Percentiles rank a stretch among this genome's conserved stretches.
Conservation (phyloP, 1,140 invertebrate genomes). For the Reticulitermes speratus region DNA sequence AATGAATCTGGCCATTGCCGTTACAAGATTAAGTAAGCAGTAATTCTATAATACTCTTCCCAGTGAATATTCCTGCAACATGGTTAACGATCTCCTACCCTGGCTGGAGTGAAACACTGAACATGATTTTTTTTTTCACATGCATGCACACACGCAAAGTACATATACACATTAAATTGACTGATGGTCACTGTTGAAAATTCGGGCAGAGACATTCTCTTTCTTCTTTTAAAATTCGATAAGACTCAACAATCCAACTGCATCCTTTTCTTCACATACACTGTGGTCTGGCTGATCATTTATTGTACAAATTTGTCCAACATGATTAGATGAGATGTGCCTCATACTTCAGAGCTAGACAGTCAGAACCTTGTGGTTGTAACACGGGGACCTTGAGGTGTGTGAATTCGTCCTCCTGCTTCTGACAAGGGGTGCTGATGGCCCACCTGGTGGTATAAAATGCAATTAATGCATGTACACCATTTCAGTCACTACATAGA, state of each 20-base stretch:
- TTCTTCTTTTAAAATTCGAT: neutral
- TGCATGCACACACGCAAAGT: neutral
- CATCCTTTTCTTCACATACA: neutral
- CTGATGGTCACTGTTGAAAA: neutral
- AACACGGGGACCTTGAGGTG: conserved; percentile 22
- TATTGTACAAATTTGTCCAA: neutral
- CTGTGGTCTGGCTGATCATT: neutral
- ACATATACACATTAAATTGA: conserved; percentile 10
- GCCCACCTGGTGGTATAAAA: neutral
- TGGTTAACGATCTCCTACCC: neutral
- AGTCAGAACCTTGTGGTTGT: conserved; percentile 22
- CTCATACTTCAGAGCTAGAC: neutral
- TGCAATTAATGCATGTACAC: neutral
- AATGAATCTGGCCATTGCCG: neutral
- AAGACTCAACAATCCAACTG: neutral
- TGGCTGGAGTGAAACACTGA: neutral
- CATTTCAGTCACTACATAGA: too few relatives aligned
- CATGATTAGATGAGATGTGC: neutral
- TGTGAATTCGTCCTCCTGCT: neutral
- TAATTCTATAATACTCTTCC: neutral
- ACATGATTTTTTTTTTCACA: neutral
- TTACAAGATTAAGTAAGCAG: neutral
- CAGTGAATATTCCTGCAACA: neutral
- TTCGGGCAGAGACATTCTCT: neutral
- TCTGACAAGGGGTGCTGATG: conserved; percentile 2